These are phyloP conservation scores for Lepidiolamprologus cunningtoni DNA, from an alignment of 2,113 vertebrate species.

Conservation along the genomic window DNA sequence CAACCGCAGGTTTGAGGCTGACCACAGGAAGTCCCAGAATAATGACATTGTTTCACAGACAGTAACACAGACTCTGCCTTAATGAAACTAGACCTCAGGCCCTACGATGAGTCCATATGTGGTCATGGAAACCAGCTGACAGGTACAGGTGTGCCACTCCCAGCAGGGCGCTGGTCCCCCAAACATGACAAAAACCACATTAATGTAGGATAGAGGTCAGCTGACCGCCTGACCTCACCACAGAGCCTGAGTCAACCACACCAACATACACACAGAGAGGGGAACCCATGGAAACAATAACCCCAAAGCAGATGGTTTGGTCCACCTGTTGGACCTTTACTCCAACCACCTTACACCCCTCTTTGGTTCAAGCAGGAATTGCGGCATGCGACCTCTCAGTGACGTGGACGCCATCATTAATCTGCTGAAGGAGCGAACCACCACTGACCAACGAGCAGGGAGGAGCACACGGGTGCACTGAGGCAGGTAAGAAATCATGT, in stretches of 20 bases:
- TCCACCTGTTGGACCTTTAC: background rate
- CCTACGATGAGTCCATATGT: background rate
- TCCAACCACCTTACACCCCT: background rate
- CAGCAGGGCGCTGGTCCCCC: background rate
- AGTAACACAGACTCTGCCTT: background rate
- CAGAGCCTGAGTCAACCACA: background rate
- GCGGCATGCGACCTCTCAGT: background rate
- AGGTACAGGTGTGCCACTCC: background rate
- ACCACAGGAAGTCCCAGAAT: background rate
- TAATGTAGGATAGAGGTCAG: background rate
- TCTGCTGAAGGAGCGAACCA: background rate
- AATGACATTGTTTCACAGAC: background rate
- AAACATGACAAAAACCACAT: background rate
- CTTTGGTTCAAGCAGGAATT: background rate
- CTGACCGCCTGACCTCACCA: background rate
- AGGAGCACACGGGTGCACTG: background rate
- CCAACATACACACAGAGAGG: background rate
- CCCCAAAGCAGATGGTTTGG: background rate
- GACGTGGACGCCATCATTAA: background rate
- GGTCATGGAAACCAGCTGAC: background rate
- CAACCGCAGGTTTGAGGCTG: background rate
- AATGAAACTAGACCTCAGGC: background rate
- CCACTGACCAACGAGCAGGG: background rate
- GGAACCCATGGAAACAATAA: background rate
- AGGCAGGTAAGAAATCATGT: background rate